phyloP scores from a whole-genome alignment of 1,140 invertebrate genomes.

The Temnothorax longispinosus region DNA sequence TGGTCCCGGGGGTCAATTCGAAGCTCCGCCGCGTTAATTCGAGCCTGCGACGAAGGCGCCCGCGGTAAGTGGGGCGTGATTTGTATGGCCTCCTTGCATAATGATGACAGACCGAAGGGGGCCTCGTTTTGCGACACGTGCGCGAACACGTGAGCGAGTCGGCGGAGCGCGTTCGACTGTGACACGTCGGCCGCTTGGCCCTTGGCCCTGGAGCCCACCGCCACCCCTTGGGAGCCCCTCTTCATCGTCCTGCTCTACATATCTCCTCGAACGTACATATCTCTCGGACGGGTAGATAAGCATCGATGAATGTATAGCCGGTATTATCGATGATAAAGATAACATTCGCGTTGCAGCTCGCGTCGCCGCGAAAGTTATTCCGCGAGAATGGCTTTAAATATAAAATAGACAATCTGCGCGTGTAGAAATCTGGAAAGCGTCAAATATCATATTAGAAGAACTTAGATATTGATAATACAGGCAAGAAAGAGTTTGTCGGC shows the following conservation, averaged over 20 bases:
- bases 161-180: slow-evolving; percentile 81
- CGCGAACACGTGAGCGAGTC: slow-evolving; percentile 81
- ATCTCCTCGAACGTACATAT: slow-evolving; percentile 30
- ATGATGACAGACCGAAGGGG: slow-evolving; percentile 69
- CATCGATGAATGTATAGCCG: slow-evolving; percentile 42
- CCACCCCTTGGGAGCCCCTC: slow-evolving; percentile 58
- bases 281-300: slow-evolving; percentile 39
- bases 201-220: slow-evolving; percentile 47
- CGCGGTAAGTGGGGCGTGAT: slow-evolving; percentile 77
- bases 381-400: neutral
- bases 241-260: slow-evolving; percentile 56
- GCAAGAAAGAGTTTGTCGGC: neutral
- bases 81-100: slow-evolving; percentile 80
- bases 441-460: neutral
- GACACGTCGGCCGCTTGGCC: slow-evolving; percentile 75
- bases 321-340: slow-evolving; percentile 39
- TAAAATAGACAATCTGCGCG: neutral
- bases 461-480: neutral
- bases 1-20: slow-evolving; percentile 72
- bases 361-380: neutral
- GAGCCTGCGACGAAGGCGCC: slow-evolving; percentile 69
- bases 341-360: neutral
- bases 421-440: neutral
- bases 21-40: slow-evolving; percentile 74
- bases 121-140: slow-evolving; percentile 78